A percentile compares a stretch with the other conserved stretches of the same genome.
Evolutionary conservation across 2,113 vertebrate genomes (phyloP).

Genomic region (Pangasianodon gigas): DNA sequence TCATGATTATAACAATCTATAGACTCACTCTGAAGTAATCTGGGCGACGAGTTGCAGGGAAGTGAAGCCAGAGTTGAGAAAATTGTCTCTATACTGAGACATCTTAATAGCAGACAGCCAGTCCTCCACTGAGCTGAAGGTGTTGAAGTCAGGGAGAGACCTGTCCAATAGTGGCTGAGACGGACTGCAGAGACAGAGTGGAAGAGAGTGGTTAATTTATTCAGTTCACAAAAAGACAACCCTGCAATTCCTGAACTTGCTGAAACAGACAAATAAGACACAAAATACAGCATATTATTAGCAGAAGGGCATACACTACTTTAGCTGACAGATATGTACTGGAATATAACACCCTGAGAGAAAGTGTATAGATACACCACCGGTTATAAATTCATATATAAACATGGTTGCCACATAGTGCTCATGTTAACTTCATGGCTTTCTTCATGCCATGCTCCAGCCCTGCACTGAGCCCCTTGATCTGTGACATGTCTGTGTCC

Average conservation of each 20-base stretch:
- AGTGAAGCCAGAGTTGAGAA: conserved; percentile 95
- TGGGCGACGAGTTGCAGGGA: conserved; percentile 94
- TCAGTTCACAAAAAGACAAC: background rate
- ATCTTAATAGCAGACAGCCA: conserved; percentile 98
- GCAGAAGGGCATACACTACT: background rate
- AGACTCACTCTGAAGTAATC: conserved; percentile 97
- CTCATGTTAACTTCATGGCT: background rate
- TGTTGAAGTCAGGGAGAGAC: conserved; percentile 96
- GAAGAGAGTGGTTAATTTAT: background rate
- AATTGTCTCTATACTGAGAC: conserved; percentile 97
- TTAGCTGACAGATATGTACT: background rate
- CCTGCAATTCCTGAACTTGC: background rate
- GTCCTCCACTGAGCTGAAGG: conserved; percentile 97
- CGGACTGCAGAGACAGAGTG: conserved; percentile 77
- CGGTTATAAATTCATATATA: background rate
- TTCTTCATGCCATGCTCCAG: background rate
- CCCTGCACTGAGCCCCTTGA: background rate
- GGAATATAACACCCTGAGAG: background rate
- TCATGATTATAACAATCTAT: background rate
- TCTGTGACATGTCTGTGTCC: background rate
- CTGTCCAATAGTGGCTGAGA: conserved; percentile 97
- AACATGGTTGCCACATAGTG: background rate
- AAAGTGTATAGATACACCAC: background rate
- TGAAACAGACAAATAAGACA: background rate
- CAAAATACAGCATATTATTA: background rate